Evolutionary conservation across 2,888 invertebrate species (phyloP).

Genomic region (Acholoe squamosa): DNA sequence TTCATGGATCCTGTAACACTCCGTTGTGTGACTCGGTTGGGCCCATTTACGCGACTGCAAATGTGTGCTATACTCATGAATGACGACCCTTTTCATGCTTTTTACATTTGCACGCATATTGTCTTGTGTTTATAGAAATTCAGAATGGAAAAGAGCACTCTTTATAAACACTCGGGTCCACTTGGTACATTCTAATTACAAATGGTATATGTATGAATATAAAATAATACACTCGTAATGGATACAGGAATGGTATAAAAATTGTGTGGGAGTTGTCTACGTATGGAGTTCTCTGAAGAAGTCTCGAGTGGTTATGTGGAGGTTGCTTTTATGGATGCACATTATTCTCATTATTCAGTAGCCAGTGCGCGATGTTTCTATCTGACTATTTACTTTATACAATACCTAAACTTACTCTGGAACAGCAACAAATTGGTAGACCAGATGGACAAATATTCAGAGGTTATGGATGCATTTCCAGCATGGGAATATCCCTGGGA

Average conservation of each 20-base stretch:
- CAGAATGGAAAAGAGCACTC: constrained; percentile 92
- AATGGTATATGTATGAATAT: background rate
- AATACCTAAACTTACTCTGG: too few relatives aligned
- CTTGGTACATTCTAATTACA: constrained; percentile 63
- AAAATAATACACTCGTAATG: background rate
- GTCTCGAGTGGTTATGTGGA: background rate
- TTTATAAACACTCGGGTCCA: constrained; percentile 92
- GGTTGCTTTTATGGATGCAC: background rate
- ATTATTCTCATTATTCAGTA: background rate
- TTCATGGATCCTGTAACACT: constrained; percentile 39
- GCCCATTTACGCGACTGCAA: constrained; percentile 78
- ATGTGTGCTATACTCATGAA: constrained; percentile 58
- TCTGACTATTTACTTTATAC: too few relatives aligned
- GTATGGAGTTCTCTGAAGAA: background rate
- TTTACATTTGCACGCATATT: constrained; percentile 82
- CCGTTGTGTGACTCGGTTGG: constrained; percentile 35
- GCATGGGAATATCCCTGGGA: background rate
- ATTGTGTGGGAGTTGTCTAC: background rate
- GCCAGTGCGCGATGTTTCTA: background rate
- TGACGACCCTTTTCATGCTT: background rate
- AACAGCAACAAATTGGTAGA: background rate
- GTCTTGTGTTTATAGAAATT: constrained; percentile 94
- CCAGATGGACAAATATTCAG: background rate
- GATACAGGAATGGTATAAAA: background rate
- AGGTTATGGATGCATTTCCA: background rate